phyloP scores from a whole-genome alignment of 2,797 vertebrate species.

The Benthosema pterotum region DNA sequence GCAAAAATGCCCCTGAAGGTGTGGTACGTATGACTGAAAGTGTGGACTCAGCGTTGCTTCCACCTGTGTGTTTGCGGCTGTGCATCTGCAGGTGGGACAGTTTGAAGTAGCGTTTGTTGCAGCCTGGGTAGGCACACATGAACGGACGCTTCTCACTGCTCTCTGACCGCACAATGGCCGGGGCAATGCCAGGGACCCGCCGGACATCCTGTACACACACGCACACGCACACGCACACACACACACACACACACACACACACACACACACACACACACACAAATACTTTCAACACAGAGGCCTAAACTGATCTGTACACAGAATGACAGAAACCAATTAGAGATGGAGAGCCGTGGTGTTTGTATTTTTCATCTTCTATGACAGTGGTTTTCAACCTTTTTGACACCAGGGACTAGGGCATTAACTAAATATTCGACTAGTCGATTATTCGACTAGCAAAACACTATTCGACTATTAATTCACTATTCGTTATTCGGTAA shows the following conservation, averaged over 20 bases:
- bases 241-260: not conserved
- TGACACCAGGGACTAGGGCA: no score
- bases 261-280: constrained; percentile 1
- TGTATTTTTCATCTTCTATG: no score
- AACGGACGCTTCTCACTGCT: constrained; percentile 95
- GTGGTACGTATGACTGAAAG: no score
- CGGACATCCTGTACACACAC: constrained; percentile 86
- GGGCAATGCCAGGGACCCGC: constrained; percentile 91
- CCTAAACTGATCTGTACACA: not conserved
- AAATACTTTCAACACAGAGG: constrained; percentile 23
- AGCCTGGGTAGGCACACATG: constrained; percentile 97
- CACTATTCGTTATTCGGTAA: no score
- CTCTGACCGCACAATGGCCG: constrained; percentile 92
- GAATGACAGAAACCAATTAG: constrained; percentile 2
- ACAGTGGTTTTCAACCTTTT: no score
- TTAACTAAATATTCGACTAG: no score
- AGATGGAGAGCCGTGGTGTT: not conserved
- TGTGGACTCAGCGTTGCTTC: constrained; percentile 25
- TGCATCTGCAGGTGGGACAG: constrained; percentile 98
- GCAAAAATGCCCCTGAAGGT: no score
- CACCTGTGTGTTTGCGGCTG: constrained; percentile 98
- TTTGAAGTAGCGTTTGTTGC: constrained; percentile 99
- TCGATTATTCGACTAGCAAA: no score
- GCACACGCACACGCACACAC: not conserved
- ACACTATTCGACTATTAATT: no score